Evolutionary conservation across 2,888 invertebrate genomes (phyloP), one percentile per base, ranked within the genome.

Genomic region (Drosophila sordidula): DNA sequence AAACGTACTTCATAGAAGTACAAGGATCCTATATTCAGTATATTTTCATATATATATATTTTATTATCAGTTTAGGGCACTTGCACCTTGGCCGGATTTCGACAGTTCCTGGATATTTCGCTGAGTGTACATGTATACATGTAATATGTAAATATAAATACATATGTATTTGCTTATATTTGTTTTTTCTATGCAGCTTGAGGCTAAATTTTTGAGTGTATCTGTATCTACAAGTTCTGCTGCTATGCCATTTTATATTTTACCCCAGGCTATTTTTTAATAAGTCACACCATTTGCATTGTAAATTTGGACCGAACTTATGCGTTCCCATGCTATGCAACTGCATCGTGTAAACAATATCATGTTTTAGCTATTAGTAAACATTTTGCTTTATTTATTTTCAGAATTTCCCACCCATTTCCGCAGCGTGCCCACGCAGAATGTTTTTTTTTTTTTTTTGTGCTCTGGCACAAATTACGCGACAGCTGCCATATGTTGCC

Each of bases 271-370:
- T 61, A 64, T 72, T 86, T 76, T 55, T 73, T 83, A 83, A 86
- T 76, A 86, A 86, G 68, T 70, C 75, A 45, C 70, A 58, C 61
- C 55, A 82, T 82, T 82, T 82, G 84, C 80, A 88, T 88, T 80
- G 74, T 38, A 82, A 54, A 88, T 87, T 75, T 51, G 26, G 57
- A 39, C 66, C 71, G 44, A 50, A 72, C 39, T 76, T 64, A 44
- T 51, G 18, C 46, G 36, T 3, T 55, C 12, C n/a, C 38, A 57
- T 46, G 62, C 52, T 42, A 18, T 65, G 58, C 54, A 70, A 78
- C 74, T 84, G 88, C 64, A 69, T 59, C 64, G 41, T 66, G 78
- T 69, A 83, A 80, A 83, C 64, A 69, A 55, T 73, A 76, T 88
- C 66, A 56, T 65, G 14, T 66, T 82, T 73, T 46, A 46, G 39